Conservation (phyloP, 2,113 vertebrate species). For the Periophthalmodon schlosseri region DNA sequence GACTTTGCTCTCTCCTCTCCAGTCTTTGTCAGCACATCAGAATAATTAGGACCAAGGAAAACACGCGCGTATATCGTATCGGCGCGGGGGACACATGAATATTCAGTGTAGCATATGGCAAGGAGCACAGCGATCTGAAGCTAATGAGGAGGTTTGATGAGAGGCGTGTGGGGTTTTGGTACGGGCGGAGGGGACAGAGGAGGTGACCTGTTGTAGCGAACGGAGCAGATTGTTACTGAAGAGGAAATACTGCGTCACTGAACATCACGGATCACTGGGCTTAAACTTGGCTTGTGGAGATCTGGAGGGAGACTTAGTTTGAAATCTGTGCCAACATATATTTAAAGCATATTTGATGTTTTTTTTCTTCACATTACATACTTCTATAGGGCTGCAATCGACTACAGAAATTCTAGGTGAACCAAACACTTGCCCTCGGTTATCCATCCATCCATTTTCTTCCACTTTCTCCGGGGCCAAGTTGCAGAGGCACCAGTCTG, state of each 20-base stretch:
- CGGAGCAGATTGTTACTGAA: constrained; percentile 33
- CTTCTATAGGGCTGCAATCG: too few relatives aligned
- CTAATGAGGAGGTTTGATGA: constrained; percentile 67
- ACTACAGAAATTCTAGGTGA: too few relatives aligned
- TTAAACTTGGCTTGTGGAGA: constrained; percentile 23
- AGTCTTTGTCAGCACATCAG: constrained; percentile 69
- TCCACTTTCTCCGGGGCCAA: too few relatives aligned
- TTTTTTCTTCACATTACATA: too few relatives aligned
- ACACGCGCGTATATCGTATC: constrained; percentile 31
- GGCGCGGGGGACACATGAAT: constrained; percentile 65
- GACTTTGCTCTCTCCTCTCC: constrained; percentile 69
- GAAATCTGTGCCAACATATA: too few relatives aligned
- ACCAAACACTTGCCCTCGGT: too few relatives aligned
- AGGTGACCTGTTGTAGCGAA: constrained; percentile 48
- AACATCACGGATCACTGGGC: constrained; percentile 36
- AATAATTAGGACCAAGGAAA: constrained; percentile 69
- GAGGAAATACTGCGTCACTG: constrained; percentile 44
- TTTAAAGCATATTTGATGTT: too few relatives aligned
- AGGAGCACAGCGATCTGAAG: constrained; percentile 45
- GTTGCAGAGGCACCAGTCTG: too few relatives aligned
- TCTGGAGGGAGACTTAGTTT: not conserved
- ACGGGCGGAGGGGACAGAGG: constrained; percentile 41
- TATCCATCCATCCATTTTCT: too few relatives aligned
- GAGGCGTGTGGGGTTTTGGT: not conserved
- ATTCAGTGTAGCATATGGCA: constrained; percentile 72